phyloP scores from a whole-genome alignment of 1,140 invertebrate genomes.

The Ceratina australensis region DNA sequence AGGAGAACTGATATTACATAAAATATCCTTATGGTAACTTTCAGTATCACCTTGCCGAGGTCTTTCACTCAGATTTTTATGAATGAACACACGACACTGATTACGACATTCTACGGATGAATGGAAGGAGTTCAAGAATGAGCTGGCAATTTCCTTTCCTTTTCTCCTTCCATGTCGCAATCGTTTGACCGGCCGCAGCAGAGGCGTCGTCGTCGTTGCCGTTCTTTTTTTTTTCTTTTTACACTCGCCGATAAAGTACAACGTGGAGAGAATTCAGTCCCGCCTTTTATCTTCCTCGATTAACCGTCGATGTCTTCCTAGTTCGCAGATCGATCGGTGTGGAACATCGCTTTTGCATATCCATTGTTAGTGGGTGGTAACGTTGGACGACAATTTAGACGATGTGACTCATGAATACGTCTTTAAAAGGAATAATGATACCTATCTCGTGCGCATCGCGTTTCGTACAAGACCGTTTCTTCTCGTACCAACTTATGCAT shows the following conservation, averaged over 20 bases:
- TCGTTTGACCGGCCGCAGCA: slow-evolving; percentile 23
- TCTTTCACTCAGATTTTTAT: slow-evolving; percentile 50
- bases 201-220: slow-evolving; percentile 4
- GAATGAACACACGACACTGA: slow-evolving; percentile 52
- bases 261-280: not conserved
- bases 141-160: slow-evolving; percentile 41
- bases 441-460: slow-evolving; percentile 3
- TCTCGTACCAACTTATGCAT: not conserved
- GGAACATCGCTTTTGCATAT: slow-evolving; percentile 14
- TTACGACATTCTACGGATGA: slow-evolving; percentile 54
- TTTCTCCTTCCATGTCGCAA: slow-evolving; percentile 39
- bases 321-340: slow-evolving; percentile 17
- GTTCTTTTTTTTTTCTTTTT: slow-evolving; percentile 25
- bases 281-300: not conserved
- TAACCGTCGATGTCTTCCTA: slow-evolving; percentile 3
- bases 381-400: slow-evolving; percentile 21
- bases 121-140: slow-evolving; percentile 57
- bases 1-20: not conserved
- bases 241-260: slow-evolving; percentile 1
- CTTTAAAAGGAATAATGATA: slow-evolving; percentile 37
- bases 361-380: slow-evolving; percentile 28
- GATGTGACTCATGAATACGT: slow-evolving; percentile 17
- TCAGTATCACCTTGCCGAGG: not conserved
- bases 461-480: not conserved
- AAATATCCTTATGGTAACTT: no score